These are phyloP conservation scores for Apteryx owenii DNA, from an alignment of 2,113 vertebrate species.

Conservation along the genomic window DNA sequence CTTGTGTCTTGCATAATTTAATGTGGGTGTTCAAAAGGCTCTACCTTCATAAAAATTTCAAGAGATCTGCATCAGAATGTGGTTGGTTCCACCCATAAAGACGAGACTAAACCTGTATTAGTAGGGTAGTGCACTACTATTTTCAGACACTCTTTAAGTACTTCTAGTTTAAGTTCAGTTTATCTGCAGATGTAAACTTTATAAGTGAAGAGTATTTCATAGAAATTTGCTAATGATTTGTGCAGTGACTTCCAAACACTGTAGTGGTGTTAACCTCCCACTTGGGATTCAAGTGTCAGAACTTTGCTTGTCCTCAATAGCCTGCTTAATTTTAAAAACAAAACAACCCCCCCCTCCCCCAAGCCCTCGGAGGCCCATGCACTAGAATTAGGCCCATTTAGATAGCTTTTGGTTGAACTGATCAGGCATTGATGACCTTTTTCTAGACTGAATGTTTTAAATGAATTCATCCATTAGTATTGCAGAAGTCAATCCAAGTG, in stretches of 20 bases:
- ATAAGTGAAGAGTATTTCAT: not conserved
- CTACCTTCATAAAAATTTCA: not conserved
- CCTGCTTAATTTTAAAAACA: not conserved
- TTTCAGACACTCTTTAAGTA: not conserved
- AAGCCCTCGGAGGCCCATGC: not conserved
- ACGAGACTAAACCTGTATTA: not conserved
- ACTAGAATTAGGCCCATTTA: not conserved
- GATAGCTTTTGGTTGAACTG: not conserved
- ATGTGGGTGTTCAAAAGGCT: conserved; percentile 17
- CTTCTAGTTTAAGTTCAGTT: not conserved
- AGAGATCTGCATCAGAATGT: not conserved
- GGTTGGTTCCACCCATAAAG: not conserved
- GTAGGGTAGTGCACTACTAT: not conserved
- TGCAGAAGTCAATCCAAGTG: not conserved
- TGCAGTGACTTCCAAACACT: fast-evolving
- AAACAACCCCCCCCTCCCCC: not conserved
- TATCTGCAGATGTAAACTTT: not conserved
- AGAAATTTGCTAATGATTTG: not conserved
- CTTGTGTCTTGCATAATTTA: not conserved
- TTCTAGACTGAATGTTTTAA: not conserved
- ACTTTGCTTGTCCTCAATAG: not conserved
- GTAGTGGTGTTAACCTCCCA: not conserved
- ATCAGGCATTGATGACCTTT: not conserved
- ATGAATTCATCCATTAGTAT: not conserved
- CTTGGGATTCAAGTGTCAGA: not conserved